These are phyloP conservation scores for Drosophila colorata DNA, from an alignment of 2,888 invertebrate species.

Conservation along the genomic window DNA sequence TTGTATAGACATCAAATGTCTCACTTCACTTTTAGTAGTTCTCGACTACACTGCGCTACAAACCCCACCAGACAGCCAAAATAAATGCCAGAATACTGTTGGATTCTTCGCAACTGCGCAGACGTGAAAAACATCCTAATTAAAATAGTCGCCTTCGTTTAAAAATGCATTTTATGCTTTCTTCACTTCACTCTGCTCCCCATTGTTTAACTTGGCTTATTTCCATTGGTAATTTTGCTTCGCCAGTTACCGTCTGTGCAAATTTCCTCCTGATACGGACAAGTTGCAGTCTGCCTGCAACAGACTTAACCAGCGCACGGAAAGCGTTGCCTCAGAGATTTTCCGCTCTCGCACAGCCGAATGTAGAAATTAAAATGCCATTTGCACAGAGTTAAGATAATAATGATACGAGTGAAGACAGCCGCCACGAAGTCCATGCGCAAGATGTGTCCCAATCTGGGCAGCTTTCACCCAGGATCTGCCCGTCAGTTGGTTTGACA, in stretches of 20 bases:
- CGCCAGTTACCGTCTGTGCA: conserved; percentile 33
- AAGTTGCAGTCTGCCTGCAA: conserved; percentile 18
- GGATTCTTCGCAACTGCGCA: conserved; percentile 8
- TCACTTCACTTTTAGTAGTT: background rate
- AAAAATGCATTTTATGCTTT: conserved; percentile 33
- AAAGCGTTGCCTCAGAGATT: conserved; percentile 29
- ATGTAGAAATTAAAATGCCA: conserved; percentile 70
- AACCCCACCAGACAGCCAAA: conserved; percentile 1
- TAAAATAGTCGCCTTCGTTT: conserved; percentile 33
- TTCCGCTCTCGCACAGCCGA: conserved; percentile 14
- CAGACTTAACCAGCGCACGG: too few species aligned
- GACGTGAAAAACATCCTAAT: conserved; percentile 43
- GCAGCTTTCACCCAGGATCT: conserved; percentile 8
- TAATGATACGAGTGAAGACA: conserved; percentile 41
- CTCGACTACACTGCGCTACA: conserved; percentile 17
- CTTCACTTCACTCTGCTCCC: conserved; percentile 10
- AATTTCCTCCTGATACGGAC: conserved; percentile 21
- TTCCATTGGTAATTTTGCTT: conserved; percentile 34
- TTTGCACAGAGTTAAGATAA: conserved; percentile 60
- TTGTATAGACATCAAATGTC: conserved; percentile 28
- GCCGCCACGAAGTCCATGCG: conserved; percentile 3
- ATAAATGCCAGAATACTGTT: conserved; percentile 3
- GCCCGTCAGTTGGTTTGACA: background rate
- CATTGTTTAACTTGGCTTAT: conserved; percentile 47
- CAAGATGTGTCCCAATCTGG: conserved; percentile 7